Conservation (phyloP, 1,140 invertebrate species). For the Bombus ignitus region DNA sequence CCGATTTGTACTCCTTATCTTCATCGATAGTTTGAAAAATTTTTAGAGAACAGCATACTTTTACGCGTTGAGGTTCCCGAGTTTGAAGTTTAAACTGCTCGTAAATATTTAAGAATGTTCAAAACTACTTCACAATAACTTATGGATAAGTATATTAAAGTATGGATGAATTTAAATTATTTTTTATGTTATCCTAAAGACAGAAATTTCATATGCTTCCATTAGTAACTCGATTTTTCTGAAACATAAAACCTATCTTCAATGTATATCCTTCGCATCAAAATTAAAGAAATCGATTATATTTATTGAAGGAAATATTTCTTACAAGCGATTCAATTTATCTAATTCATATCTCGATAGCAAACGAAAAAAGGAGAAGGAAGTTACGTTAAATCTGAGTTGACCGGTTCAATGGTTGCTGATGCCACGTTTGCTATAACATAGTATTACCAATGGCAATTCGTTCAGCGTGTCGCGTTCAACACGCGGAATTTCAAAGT, state of each 20-base stretch:
- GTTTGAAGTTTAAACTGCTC: too few species aligned
- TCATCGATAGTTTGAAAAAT: background rate
- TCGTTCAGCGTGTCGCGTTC: conserved; percentile 29
- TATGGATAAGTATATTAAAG: too few species aligned
- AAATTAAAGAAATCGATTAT: too few species aligned
- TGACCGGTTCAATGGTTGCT: background rate
- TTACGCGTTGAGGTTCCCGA: too few species aligned
- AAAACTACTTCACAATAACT: too few species aligned
- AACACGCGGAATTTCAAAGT: conserved; percentile 40
- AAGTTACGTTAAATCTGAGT: background rate
- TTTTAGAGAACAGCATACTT: background rate
- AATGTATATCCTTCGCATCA: too few species aligned
- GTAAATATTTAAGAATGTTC: too few species aligned
- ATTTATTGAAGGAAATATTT: background rate
- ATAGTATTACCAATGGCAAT: conserved; percentile 34
- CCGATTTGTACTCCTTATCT: conserved; percentile 2
- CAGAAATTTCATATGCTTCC: too few species aligned
- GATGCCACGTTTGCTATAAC: background rate
- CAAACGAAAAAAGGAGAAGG: background rate
- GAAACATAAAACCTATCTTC: too few species aligned
- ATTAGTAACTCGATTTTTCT: too few species aligned
- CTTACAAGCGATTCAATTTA: background rate
- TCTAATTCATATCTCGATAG: background rate
- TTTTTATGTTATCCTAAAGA: too few species aligned
- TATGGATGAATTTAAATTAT: too few species aligned